Percentiles rank a stretch among this genome's conserved stretches.
These are phyloP conservation scores for Macrosiphum euphorbiae DNA, from an alignment of 2,888 invertebrate species.

Conservation along the genomic window DNA sequence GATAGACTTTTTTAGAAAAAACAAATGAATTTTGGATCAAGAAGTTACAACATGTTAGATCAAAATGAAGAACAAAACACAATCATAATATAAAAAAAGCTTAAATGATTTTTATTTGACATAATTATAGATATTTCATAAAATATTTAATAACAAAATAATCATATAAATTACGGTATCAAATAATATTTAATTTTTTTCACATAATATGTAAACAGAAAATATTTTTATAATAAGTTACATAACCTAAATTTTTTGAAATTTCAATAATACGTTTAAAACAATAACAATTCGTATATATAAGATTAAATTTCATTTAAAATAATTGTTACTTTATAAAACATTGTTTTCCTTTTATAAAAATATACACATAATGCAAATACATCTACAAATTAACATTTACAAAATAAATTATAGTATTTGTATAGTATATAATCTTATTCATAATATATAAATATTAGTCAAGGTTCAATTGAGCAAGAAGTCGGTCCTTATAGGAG, in stretches of 20 bases:
- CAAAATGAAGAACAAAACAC: background rate
- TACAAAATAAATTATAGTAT: slow-evolving; percentile 60
- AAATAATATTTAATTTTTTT: slow-evolving; percentile 52
- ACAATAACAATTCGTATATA: slow-evolving; percentile 63
- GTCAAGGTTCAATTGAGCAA: slow-evolving; percentile 61
- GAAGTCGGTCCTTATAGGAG: slow-evolving; percentile 36
- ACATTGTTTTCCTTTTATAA: slow-evolving; percentile 53
- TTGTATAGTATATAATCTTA: slow-evolving; percentile 47
- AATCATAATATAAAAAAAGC: slow-evolving; percentile 37
- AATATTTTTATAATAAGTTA: background rate
- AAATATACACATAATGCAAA: slow-evolving; percentile 51
- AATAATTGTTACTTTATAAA: slow-evolving; percentile 52
- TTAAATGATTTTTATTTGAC: slow-evolving; percentile 52
- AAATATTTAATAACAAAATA: slow-evolving; percentile 62
- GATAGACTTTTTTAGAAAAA: background rate
- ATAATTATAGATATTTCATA: slow-evolving; percentile 36
- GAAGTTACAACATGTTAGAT: background rate
- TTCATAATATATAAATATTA: slow-evolving; percentile 50
- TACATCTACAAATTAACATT: slow-evolving; percentile 50
- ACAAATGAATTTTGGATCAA: background rate
- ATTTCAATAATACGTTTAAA: slow-evolving; percentile 51
- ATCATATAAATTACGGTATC: slow-evolving; percentile 39
- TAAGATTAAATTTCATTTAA: slow-evolving; percentile 46
- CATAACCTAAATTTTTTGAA: slow-evolving; percentile 20
- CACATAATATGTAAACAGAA: slow-evolving; percentile 40